Conservation (phyloP, 2,888 invertebrate genomes). For the Ptilodon capucinus region DNA sequence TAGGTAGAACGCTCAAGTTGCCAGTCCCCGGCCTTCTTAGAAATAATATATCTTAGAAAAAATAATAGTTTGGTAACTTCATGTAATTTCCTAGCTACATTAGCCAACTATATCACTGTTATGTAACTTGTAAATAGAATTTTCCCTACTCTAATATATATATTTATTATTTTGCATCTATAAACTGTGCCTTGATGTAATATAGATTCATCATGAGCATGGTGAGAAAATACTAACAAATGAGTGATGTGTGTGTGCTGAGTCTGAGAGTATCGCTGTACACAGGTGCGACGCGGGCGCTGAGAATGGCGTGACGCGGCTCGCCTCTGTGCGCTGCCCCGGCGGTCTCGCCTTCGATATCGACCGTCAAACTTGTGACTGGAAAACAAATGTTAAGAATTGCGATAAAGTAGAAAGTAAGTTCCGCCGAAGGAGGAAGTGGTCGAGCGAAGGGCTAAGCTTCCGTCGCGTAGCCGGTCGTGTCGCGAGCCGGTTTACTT, state of each 20-base stretch:
- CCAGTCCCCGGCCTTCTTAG: too few species aligned
- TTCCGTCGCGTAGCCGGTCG: slow-evolving; percentile 52
- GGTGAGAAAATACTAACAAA: too few species aligned
- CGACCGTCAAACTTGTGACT: slow-evolving; percentile 97
- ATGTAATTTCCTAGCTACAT: too few species aligned
- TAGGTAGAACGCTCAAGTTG: too few species aligned
- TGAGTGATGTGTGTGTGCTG: background rate
- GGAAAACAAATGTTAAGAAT: slow-evolving; percentile 98
- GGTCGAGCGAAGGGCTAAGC: slow-evolving; percentile 71
- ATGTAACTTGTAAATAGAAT: too few species aligned
- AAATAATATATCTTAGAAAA: too few species aligned
- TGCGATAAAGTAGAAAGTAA: slow-evolving; percentile 97
- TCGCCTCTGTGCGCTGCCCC: slow-evolving; percentile 95
- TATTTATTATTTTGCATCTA: too few species aligned
- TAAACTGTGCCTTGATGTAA: too few species aligned
- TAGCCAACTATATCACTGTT: too few species aligned
- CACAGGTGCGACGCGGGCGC: slow-evolving; percentile 95
- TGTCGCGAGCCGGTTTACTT: slow-evolving; percentile 37
- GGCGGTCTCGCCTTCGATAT: slow-evolving; percentile 96
- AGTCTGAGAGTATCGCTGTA: slow-evolving; percentile 68
- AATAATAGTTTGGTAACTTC: too few species aligned
- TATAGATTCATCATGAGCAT: background rate
- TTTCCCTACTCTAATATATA: too few species aligned
- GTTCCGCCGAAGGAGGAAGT: slow-evolving; percentile 79
- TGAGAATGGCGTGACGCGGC: slow-evolving; percentile 92